Evolutionary conservation across 2,113 vertebrate species (phyloP), one percentile per base, ranked within the genome.

Genomic region (Plecotus auritus): DNA sequence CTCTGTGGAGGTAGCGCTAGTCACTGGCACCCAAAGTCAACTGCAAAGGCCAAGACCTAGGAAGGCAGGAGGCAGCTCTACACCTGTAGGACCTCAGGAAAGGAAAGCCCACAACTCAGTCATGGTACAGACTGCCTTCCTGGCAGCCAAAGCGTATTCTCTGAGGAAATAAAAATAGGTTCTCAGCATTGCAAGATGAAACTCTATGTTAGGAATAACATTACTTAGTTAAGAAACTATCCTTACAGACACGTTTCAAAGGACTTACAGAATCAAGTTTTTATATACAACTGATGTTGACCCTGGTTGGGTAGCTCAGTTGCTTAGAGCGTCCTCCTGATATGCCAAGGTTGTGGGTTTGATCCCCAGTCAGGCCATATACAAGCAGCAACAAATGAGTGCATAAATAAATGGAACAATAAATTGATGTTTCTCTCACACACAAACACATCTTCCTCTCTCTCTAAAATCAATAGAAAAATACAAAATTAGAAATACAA

Each of bases 1-100:
- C n/a, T 72, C 7, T 49, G 70, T 30, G 13, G 20, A 14, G 42
- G 47, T 0, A 0, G 40, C 30, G 9, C n/a, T 23, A 7, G 35
- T 10, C n/a, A 16, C 16, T 28, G 47, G 67, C 8, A 66, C 28
- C 72, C 49, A 51, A 12, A 77, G 81, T 84, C 70, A 74, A 40
- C 2, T 6, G 26, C 32, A 9, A 42, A 70, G 35, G 67, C 23
- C 47, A 56, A n/a, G 42, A 54, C 45, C 16, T 6, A 10, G 14
- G 70, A 37, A 49, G 40, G 14, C 11, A 37, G 22, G 37, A 51
- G 32, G 42, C 0, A 28, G 23, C 9, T 81, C 45, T 18, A 40
- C 35, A 20, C n/a, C 49, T 64, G 0, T 0, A 23, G 37, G 28
- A 28, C 84, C 80, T 51, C 28, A 26, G 11, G 17, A 51, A 69